Conservation (phyloP, 2,888 invertebrate genomes). For the Microctonus hyperodae region DNA sequence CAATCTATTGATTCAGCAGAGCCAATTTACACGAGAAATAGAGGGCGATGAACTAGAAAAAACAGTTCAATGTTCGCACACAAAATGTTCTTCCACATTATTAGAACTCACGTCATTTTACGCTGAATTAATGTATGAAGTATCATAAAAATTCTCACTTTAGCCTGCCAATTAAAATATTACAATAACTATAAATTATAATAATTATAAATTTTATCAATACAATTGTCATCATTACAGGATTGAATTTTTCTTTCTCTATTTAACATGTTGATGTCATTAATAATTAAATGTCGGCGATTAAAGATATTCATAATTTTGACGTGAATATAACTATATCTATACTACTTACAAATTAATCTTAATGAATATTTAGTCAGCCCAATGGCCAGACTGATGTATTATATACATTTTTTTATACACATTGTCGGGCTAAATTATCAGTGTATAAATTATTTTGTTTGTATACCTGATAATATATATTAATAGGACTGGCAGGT, state of each 20-base stretch:
- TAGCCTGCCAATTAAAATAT: slow-evolving; percentile 26
- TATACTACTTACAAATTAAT: slow-evolving; percentile 3
- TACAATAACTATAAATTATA: slow-evolving; percentile 18
- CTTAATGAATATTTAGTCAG: slow-evolving; percentile 46
- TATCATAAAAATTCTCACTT: slow-evolving; percentile 28
- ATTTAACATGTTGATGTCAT: not conserved
- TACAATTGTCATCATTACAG: not conserved
- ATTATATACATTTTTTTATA: slow-evolving; percentile 55
- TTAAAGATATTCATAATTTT: not conserved
- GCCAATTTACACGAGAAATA: slow-evolving; percentile 13
- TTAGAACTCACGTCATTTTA: slow-evolving; percentile 11
- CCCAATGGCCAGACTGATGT: slow-evolving; percentile 59
- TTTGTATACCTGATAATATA: slow-evolving; percentile 50
- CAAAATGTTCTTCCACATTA: slow-evolving; percentile 23
- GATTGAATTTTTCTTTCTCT: not conserved
- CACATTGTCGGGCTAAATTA: slow-evolving; percentile 53
- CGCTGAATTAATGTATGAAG: slow-evolving; percentile 27
- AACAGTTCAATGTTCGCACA: slow-evolving; percentile 20
- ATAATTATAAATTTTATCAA: slow-evolving; percentile 17
- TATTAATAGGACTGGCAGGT: slow-evolving; percentile 20
- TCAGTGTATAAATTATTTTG: slow-evolving; percentile 51
- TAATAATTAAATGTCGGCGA: not conserved
- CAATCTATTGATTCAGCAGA: slow-evolving; percentile 22
- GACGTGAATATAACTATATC: not conserved
- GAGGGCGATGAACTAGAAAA: slow-evolving; percentile 25